Conservation (phyloP, 2,113 vertebrate species). For the Alosa alosa region DNA sequence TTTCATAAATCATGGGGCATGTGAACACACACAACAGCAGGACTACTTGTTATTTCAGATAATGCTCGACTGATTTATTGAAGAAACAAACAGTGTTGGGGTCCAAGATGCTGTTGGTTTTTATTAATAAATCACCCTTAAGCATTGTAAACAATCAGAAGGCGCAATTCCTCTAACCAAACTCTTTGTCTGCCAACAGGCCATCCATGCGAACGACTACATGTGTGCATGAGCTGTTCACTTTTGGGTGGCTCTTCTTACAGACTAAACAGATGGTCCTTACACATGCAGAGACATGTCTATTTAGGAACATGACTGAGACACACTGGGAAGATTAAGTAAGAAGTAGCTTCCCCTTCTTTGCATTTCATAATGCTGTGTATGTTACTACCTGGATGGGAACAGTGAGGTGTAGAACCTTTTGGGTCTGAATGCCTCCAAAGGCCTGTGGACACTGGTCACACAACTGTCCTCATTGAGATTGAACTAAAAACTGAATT, state of each 20-base stretch:
- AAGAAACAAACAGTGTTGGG: not conserved
- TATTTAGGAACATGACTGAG: not conserved
- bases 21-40: not conserved
- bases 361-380: not conserved
- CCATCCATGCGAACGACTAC: not conserved
- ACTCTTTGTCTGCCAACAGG: not conserved
- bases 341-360: not conserved
- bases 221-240: not conserved
- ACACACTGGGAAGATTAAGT: not conserved
- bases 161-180: not conserved
- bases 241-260: not conserved
- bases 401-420: not conserved
- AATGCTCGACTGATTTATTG: not conserved
- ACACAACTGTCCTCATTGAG: not conserved
- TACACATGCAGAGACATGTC: not conserved
- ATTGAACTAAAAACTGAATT: not conserved
- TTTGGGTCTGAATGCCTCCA: too few relatives aligned
- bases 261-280: not conserved
- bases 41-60: not conserved
- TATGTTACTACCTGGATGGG: slow-evolving; percentile 20
- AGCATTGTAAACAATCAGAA: not conserved
- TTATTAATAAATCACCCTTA: not conserved
- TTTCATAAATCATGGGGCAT: slow-evolving; percentile 4
- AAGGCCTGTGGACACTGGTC: not conserved
- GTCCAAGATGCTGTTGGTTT: not conserved